Conservation (phyloP, 1,140 invertebrate species). For the Paracyclopina nana region DNA sequence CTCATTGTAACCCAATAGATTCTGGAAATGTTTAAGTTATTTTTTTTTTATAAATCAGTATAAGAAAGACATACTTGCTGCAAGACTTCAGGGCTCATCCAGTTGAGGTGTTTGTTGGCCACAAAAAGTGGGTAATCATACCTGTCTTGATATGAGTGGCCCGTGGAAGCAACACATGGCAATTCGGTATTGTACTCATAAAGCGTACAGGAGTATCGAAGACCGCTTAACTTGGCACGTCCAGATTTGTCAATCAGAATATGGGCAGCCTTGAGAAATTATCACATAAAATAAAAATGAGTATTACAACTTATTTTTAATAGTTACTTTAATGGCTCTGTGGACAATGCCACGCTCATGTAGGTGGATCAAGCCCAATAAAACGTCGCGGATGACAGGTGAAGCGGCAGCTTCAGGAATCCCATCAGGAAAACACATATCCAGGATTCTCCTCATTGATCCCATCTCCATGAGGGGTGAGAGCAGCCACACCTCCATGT, state of each 20-base stretch:
- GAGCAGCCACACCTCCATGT: background rate
- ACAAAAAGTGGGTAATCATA: background rate
- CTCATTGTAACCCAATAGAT: constrained; percentile 61
- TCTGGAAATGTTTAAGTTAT: constrained; percentile 31
- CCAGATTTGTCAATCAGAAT: background rate
- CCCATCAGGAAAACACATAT: background rate
- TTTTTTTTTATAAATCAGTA: background rate
- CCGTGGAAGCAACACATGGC: too few relatives aligned
- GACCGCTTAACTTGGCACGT: background rate
- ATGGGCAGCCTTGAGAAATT: background rate
- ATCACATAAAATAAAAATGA: too few relatives aligned
- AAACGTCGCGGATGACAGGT: background rate
- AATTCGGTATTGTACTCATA: background rate
- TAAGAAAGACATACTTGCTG: constrained; percentile 4
- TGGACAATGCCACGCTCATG: background rate
- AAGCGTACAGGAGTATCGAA: background rate
- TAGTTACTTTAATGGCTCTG: too few relatives aligned
- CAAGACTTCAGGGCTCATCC: background rate
- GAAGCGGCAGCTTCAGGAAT: background rate
- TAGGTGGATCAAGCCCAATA: background rate
- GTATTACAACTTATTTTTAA: too few relatives aligned
- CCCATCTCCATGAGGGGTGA: background rate
- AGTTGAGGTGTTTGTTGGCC: background rate
- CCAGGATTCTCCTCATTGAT: background rate
- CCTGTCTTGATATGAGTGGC: background rate